A percentile compares a stretch with the other conserved stretches of the same genome.
These are phyloP conservation scores for Acanthosepion pharaonis DNA, from an alignment of 2,888 invertebrate genomes.

Conservation along the genomic window DNA sequence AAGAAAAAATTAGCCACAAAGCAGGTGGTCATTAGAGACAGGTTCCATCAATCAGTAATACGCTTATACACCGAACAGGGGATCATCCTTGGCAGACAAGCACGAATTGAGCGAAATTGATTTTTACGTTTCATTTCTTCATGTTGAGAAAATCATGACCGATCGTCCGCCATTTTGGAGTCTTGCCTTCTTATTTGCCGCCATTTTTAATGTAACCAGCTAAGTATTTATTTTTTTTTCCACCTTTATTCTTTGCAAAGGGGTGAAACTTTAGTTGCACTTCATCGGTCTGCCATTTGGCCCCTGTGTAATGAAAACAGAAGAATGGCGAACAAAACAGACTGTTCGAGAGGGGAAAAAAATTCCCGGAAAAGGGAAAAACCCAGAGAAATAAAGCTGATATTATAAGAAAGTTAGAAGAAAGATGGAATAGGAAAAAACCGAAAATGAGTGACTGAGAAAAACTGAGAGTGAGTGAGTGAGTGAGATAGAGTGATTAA, in stretches of 20 bases:
- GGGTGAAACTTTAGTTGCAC: neutral
- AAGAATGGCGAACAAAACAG: too few relatives aligned
- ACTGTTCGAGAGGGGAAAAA: too few relatives aligned
- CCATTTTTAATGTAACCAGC: neutral
- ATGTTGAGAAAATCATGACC: neutral
- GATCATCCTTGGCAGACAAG: neutral
- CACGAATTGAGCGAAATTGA: conserved; percentile 3
- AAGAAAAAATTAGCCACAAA: neutral
- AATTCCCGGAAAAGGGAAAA: too few relatives aligned
- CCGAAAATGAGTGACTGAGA: too few relatives aligned
- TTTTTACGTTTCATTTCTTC: neutral
- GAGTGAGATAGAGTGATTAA: too few relatives aligned
- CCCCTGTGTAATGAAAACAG: too few relatives aligned
- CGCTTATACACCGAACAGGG: neutral
- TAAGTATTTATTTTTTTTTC: neutral
- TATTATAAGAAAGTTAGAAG: too few relatives aligned
- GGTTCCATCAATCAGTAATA: conserved; percentile 20
- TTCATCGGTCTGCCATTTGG: neutral
- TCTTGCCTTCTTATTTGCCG: neutral
- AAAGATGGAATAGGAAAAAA: too few relatives aligned
- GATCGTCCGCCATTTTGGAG: neutral
- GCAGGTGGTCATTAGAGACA: neutral
- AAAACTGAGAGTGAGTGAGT: too few relatives aligned
- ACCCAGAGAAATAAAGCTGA: too few relatives aligned
- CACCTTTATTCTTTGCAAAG: neutral